These are phyloP conservation scores for Vultur gryphus DNA, from an alignment of 2,797 vertebrate species.

Conservation along the genomic window DNA sequence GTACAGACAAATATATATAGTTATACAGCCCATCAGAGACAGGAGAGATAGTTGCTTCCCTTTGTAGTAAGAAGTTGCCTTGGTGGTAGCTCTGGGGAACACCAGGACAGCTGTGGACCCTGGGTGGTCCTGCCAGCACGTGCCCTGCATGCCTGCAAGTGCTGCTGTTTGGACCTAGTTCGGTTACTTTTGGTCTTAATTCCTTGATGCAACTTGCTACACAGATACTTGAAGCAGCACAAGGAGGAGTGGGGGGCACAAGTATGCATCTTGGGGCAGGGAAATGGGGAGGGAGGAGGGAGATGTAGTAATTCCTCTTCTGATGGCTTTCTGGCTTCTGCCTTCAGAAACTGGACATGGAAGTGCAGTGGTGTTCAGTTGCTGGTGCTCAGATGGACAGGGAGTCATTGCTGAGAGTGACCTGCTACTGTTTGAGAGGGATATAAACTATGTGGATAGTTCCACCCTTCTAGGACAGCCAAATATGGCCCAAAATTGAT, in stretches of 20 bases:
- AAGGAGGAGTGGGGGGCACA: not conserved
- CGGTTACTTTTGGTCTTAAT: not conserved
- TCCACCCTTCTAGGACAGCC: not conserved
- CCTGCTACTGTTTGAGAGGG: not conserved
- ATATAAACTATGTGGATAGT: not conserved
- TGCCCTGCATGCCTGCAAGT: not conserved
- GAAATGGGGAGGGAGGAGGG: not conserved
- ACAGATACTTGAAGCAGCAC: not conserved
- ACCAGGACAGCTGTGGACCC: not conserved
- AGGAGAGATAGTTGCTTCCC: not conserved
- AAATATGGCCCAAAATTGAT: not conserved
- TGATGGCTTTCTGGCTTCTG: not conserved
- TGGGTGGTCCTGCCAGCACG: fast-evolving
- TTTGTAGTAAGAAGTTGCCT: not conserved
- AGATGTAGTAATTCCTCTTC: fast-evolving
- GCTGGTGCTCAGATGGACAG: not conserved
- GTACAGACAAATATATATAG: not conserved
- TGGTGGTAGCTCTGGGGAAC: not conserved
- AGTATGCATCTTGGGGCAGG: not conserved
- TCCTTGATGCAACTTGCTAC: not conserved
- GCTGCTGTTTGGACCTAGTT: not conserved
- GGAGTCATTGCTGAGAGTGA: not conserved
- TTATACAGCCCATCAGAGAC: not conserved
- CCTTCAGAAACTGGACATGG: fast-evolving
- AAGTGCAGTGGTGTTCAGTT: not conserved